A percentile compares a stretch with the other conserved stretches of the same genome.
These are phyloP conservation scores for Ophion ellenae DNA, from an alignment of 2,888 invertebrate genomes.

Conservation along the genomic window DNA sequence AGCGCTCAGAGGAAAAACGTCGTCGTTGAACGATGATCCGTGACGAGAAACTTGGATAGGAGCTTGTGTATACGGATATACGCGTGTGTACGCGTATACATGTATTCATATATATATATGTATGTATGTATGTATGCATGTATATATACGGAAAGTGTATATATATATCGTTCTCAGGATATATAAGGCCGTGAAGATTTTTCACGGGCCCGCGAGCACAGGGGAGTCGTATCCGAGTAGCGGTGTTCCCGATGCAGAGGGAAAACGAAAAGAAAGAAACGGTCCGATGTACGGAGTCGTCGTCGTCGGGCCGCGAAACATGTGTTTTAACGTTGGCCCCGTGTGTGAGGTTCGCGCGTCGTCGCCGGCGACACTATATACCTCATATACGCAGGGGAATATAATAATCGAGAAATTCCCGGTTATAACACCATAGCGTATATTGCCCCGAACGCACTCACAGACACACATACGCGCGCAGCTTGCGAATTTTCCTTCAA, in stretches of 20 bases:
- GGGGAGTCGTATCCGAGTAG: slow-evolving; percentile 35
- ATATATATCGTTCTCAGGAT: slow-evolving; percentile 17
- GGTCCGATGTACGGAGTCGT: slow-evolving; percentile 45
- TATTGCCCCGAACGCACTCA: background rate
- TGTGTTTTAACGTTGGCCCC: slow-evolving; percentile 76
- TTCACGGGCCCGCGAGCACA: slow-evolving; percentile 53
- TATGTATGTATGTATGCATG: background rate
- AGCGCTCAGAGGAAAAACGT: background rate
- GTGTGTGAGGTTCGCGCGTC: slow-evolving; percentile 72
- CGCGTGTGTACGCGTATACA: slow-evolving; percentile 2
- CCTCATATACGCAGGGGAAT: background rate
- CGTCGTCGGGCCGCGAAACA: slow-evolving; percentile 75
- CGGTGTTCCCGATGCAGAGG: slow-evolving; percentile 43
- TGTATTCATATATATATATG: background rate
- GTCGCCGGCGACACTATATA: slow-evolving; percentile 64
- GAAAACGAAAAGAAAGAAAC: slow-evolving; percentile 5
- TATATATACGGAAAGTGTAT: background rate
- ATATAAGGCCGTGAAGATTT: slow-evolving; percentile 54
- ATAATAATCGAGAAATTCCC: background rate
- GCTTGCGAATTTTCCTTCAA: slow-evolving; percentile 68
- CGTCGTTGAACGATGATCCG: slow-evolving; percentile 30
- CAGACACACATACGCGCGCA: slow-evolving; percentile 58
- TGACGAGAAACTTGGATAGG: slow-evolving; percentile 29
- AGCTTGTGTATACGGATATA: slow-evolving; percentile 23
- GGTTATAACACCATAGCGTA: background rate